Evolutionary conservation across 1,140 invertebrate species (phyloP), one percentile per base, ranked within the genome.

Genomic region (Drosophila pandora): DNA sequence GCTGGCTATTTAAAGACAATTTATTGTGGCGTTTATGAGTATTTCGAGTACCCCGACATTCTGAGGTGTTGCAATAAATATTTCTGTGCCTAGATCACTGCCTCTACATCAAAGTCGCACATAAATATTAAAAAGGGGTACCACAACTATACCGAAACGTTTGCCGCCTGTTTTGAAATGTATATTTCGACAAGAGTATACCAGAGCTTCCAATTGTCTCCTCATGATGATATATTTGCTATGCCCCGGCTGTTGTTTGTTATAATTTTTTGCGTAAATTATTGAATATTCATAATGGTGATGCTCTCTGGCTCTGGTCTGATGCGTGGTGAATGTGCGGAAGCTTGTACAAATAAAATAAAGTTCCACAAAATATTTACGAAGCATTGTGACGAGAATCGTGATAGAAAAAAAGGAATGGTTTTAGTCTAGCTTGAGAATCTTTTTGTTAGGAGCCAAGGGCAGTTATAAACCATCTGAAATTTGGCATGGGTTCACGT

Each of bases 231-330:
- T 64, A 53, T 64, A 56, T 79, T 70, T 79, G 71, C 56, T 50
- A 5, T 34, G 52, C 50, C 30, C 43, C 37, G 74, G 22, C 23
- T 53, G 48, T 48, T 48, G 28, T 49, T 61, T 62, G 59, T 74
- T 63, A 63, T 82, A 61, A 53, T 58, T 78, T 88, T 88, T 76
- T 75, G 58, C 79, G 70, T 82, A 72, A 78, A 79, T 79, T 82
- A 85, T 85, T 85, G 74, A 85, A 85, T 88, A 85, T 85, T 88
- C 76, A 83, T 83, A 68, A 68, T 79, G 81, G 13, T 34, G 32
- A 43, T 43, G 41, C 41, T 43, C 41, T 43, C 41, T 6, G 17
- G n/a, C 6, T 41, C 39, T 41, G 39, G 39, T 53, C 28, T 50
- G 43, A 30, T 28, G 45, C 28, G 55, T 49, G 62, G 82, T 88